Evolutionary conservation across 2,888 invertebrate genomes (phyloP).

Genomic region (Oasisia sp.): DNA sequence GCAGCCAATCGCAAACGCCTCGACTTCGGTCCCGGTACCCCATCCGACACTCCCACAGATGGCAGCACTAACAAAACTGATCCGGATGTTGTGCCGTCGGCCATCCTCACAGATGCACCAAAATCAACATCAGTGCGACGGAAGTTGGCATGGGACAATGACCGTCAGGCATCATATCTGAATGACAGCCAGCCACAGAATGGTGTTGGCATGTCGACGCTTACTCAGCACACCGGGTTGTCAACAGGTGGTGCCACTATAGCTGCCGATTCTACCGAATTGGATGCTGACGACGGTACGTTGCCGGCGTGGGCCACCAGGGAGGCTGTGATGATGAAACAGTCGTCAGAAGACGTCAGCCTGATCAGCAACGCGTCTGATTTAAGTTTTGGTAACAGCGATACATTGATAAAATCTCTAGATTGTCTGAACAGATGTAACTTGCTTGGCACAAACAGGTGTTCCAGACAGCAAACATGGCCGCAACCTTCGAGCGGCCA

Average conservation of each 20-base stretch:
- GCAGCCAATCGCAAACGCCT: constrained; percentile 1
- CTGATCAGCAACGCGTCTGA: background rate
- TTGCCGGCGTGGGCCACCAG: constrained; percentile 6
- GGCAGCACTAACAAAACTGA: background rate
- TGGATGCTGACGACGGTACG: background rate
- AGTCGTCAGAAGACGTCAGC: background rate
- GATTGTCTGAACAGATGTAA: background rate
- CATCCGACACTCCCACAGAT: background rate
- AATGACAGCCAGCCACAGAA: background rate
- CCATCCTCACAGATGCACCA: background rate
- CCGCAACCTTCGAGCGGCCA: background rate
- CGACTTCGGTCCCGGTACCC: background rate
- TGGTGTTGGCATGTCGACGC: background rate
- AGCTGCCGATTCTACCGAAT: background rate
- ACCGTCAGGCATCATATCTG: background rate
- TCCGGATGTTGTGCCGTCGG: background rate
- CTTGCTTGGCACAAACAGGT: background rate
- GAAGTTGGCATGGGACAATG: constrained; percentile 4
- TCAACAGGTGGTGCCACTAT: background rate
- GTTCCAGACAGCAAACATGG: background rate
- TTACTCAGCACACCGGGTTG: background rate
- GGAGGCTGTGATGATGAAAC: background rate
- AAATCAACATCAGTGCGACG: background rate
- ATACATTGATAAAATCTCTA: background rate
- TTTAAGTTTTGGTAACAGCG: background rate